phyloP scores from a whole-genome alignment of 2,888 invertebrate genomes.

The Xanthia togata region DNA sequence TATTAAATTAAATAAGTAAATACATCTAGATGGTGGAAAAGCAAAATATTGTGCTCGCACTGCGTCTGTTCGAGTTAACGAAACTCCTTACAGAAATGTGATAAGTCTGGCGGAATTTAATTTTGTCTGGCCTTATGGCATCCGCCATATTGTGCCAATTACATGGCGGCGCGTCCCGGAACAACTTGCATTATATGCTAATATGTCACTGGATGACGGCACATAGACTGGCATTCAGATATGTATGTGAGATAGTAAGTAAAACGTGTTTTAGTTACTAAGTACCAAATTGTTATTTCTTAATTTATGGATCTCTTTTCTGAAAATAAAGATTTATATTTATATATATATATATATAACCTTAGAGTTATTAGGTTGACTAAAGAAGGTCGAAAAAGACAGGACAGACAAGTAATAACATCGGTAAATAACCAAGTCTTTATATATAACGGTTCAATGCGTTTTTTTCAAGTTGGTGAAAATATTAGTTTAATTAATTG shows the following conservation, averaged over 20 bases:
- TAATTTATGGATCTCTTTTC: no score
- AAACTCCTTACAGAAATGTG: constrained; percentile 30
- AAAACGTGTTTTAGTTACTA: no score
- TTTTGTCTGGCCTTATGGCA: constrained; percentile 50
- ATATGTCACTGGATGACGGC: no score
- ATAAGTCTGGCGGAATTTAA: constrained; percentile 56
- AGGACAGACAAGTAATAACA: no score
- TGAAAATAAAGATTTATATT: no score
- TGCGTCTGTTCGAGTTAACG: constrained; percentile 18
- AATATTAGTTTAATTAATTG: background rate
- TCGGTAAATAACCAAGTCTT: background rate
- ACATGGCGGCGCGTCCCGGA: constrained; percentile 17
- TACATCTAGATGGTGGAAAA: background rate
- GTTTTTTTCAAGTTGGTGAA: background rate
- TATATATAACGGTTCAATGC: background rate
- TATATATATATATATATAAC: background rate
- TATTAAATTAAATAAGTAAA: background rate
- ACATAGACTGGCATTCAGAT: no score
- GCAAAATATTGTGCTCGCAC: constrained; percentile 5
- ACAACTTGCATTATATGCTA: background rate
- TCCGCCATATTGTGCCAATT: constrained; percentile 54
- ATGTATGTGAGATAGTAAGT: no score
- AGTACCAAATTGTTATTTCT: no score
- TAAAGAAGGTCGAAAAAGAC: background rate
- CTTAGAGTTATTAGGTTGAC: background rate